A percentile compares a stretch with the other conserved stretches of the same genome.
Evolutionary conservation across 2,797 vertebrate genomes (phyloP).

Genomic region (Gymnocypris eckloni): DNA sequence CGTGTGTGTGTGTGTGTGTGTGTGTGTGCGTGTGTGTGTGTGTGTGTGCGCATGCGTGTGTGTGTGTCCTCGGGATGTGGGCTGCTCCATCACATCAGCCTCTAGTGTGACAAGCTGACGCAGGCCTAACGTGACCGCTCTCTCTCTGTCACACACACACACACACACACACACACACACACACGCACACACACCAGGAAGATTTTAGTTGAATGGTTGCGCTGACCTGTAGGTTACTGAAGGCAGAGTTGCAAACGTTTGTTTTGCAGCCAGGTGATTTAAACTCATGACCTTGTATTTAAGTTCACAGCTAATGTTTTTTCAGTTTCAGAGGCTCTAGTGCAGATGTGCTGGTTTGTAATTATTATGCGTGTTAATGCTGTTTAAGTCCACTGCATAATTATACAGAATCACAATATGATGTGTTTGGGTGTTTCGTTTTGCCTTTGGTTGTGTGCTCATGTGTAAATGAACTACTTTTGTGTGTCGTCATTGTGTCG

Average conservation of each 20-base stretch:
- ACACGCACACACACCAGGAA: background rate
- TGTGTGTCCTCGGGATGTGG: too few species aligned
- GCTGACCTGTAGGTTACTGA: conserved; percentile 59
- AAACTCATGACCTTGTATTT: background rate
- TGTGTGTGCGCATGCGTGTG: too few species aligned
- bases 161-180: conserved; percentile 43
- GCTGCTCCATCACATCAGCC: conserved; percentile 62
- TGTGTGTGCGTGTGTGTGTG: too few species aligned
- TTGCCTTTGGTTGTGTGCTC: conserved; percentile 55
- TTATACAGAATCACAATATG: conserved; percentile 18
- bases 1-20: too few species aligned
- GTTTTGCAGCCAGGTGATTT: conserved; percentile 20
- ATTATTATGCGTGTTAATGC: conserved; percentile 14
- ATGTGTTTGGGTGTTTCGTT: conserved; percentile 53
- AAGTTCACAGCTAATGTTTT: conserved; percentile 72
- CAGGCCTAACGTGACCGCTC: conserved; percentile 47
- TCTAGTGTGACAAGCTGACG: conserved; percentile 42
- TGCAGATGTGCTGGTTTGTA: background rate
- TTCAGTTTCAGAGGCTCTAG: background rate
- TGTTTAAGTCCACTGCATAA: conserved; percentile 8
- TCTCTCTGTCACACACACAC: conserved; percentile 55
- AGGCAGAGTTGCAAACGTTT: conserved; percentile 78
- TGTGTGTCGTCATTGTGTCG: conserved; percentile 17
- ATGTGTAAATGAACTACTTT: conserved; percentile 64
- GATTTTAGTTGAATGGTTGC: conserved; percentile 31